Percentiles rank a stretch among this genome's conserved stretches.
phyloP scores from a whole-genome alignment of 1,140 invertebrate genomes.

The Plectus sambesii region DNA sequence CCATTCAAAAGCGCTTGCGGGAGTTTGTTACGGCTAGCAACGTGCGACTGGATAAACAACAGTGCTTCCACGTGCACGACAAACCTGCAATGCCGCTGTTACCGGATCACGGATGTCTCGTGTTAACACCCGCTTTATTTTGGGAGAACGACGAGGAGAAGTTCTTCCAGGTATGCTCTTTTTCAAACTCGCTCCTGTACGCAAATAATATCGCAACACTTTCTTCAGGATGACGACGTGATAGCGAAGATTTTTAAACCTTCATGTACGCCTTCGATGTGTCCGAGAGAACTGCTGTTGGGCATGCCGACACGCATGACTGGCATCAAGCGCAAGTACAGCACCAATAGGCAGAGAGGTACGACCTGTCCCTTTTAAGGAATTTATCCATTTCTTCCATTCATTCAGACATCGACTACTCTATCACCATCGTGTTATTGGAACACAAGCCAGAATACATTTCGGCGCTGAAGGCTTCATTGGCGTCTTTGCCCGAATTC shows the following conservation, averaged over 20 bases:
- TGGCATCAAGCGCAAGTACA: constrained; percentile 32
- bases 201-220: no score
- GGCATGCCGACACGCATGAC: constrained; percentile 23
- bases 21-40: no score
- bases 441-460: constrained; percentile 24
- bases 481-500: constrained; percentile 17
- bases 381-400: constrained; percentile 5
- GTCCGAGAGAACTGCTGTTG: constrained; percentile 31
- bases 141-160: constrained; percentile 22
- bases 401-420: constrained; percentile 28
- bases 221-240: constrained; percentile 26
- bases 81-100: constrained; percentile 8
- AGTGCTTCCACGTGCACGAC: neutral
- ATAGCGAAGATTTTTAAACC: constrained; percentile 26
- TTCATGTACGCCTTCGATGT: constrained; percentile 25
- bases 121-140: constrained; percentile 29
- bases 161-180: constrained; percentile 17
- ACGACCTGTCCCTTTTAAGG: constrained; percentile 2
- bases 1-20: no score
- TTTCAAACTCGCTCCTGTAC: constrained; percentile 6
- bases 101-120: constrained; percentile 19
- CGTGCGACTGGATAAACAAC: constrained; percentile 1
- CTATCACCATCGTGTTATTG: constrained; percentile 23
- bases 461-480: constrained; percentile 12
- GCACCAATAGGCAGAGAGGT: constrained; percentile 36